A percentile compares a stretch with the other conserved stretches of the same genome.
phyloP scores from a whole-genome alignment of 1,140 invertebrate genomes.

The Ceratosolen fusciceps region DNA sequence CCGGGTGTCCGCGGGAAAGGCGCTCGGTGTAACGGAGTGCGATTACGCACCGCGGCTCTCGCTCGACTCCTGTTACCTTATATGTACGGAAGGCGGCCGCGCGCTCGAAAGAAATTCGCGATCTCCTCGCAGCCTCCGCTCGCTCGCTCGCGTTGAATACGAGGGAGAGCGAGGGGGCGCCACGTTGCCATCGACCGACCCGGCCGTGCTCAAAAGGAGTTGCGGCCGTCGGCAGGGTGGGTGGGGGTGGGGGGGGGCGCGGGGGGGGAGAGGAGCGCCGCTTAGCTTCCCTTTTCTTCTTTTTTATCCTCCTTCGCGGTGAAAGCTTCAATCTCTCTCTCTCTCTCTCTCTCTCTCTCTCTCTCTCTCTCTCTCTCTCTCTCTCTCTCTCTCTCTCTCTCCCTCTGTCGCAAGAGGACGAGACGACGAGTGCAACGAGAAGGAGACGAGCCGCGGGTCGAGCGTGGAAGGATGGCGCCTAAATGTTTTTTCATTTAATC shows the following conservation, averaged over 20 bases:
- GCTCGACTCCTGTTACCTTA: constrained; percentile 37
- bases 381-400: neutral
- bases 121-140: constrained; percentile 4
- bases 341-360: neutral
- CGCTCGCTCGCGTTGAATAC: neutral
- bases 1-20: neutral
- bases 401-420: too few species aligned
- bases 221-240: too few species aligned
- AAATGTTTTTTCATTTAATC: too few species aligned
- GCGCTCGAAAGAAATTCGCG: constrained; percentile 40
- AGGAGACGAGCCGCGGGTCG: too few species aligned
- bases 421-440: too few species aligned
- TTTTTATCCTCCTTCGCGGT: neutral
- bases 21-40: constrained; percentile 1
- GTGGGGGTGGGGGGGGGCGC: too few species aligned
- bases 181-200: neutral
- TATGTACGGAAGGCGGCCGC: constrained; percentile 37
- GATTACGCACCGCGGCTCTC: constrained; percentile 31
- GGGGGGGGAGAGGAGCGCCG: neutral
- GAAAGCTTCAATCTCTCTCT: neutral
- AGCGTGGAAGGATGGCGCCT: too few species aligned
- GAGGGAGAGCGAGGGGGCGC: neutral
- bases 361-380: neutral
- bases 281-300: constrained; percentile 1
- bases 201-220: neutral